Evolutionary conservation across 2,113 vertebrate species (phyloP).

Genomic region (Fregetta grallaria): DNA sequence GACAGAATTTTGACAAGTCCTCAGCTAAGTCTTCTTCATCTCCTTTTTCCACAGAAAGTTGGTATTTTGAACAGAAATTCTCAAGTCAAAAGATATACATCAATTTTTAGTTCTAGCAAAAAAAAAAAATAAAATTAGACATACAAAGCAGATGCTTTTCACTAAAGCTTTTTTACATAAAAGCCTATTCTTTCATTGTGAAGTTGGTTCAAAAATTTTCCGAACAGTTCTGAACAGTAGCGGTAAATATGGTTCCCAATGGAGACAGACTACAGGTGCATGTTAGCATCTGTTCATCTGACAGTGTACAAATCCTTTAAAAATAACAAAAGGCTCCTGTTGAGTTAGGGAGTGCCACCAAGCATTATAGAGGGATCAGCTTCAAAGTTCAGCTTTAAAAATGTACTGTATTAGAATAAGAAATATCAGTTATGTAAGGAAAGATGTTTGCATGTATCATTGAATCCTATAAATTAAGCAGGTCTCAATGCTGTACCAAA

Average conservation of each 20-base stretch:
- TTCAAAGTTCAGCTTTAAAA: constrained; percentile 6
- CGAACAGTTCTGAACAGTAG: not conserved
- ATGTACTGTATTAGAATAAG: not conserved
- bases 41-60: constrained; percentile 32
- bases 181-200: not conserved
- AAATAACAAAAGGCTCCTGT: constrained; percentile 7
- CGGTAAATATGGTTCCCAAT: not conserved
- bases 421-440: constrained; percentile 11
- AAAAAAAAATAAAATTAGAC: not conserved
- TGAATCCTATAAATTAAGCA: not conserved
- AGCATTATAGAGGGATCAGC: not conserved
- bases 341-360: not conserved
- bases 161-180: not conserved
- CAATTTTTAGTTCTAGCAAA: constrained; percentile 56
- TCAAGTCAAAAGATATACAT: constrained; percentile 49
- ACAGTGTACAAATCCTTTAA: not conserved
- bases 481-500: not conserved
- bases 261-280: constrained; percentile 2
- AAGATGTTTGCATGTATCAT: not conserved
- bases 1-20: constrained; percentile 67
- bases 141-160: constrained; percentile 47
- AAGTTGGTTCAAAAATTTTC: constrained; percentile 2
- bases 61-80: constrained; percentile 64
- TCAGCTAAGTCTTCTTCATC: constrained; percentile 48
- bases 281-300: constrained; percentile 8